Conservation (phyloP, 2,888 invertebrate genomes). For the Pyrocoelia pectoralis region DNA sequence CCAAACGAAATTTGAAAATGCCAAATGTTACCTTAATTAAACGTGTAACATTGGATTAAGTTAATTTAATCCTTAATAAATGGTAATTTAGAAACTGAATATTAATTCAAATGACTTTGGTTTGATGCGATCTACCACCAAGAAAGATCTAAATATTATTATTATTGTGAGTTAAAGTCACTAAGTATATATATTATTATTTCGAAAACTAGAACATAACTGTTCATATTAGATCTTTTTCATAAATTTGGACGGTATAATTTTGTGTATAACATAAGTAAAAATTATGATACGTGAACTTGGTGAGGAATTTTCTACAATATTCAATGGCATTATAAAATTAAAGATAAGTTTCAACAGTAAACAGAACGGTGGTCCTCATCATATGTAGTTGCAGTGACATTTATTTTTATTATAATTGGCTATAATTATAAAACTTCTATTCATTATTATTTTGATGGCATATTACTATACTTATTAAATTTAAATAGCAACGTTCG, state of each 20-base stretch:
- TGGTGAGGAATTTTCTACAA: background rate
- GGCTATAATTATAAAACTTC: slow-evolving; percentile 10
- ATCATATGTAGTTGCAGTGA: slow-evolving; percentile 3
- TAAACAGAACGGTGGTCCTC: slow-evolving; percentile 1
- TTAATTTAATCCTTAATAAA: too few relatives aligned
- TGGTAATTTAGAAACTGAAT: too few relatives aligned
- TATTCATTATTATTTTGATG: background rate
- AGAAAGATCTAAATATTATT: too few relatives aligned
- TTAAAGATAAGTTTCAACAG: background rate
- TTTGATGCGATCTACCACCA: too few relatives aligned
- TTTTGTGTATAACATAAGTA: background rate
- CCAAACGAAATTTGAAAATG: too few relatives aligned
- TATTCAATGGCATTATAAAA: background rate
- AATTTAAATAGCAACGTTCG: background rate
- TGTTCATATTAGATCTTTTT: background rate
- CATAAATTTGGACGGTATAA: background rate
- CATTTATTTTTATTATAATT: slow-evolving; percentile 12
- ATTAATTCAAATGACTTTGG: too few relatives aligned
- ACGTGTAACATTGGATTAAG: too few relatives aligned
- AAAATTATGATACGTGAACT: background rate
- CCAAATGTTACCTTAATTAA: too few relatives aligned
- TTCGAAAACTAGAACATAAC: background rate
- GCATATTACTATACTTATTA: slow-evolving; percentile 5
- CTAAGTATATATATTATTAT: background rate
- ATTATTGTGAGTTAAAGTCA: too few relatives aligned